Conservation (phyloP, 2,797 vertebrate species). For the Bufotes viridis region DNA sequence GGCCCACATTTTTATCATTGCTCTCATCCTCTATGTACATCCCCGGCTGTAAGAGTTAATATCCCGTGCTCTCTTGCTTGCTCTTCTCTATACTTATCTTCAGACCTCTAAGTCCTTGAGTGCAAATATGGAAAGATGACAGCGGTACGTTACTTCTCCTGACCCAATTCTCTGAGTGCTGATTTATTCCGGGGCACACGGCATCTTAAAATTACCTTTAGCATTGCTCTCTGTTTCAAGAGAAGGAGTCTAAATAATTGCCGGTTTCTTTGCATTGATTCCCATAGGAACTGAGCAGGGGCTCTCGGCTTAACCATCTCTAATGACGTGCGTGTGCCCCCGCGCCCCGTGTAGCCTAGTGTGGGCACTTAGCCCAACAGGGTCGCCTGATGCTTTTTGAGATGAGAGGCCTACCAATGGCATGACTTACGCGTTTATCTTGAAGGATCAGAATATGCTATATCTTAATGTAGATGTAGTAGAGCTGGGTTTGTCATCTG, state of each 20-base stretch:
- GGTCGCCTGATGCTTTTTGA: background rate
- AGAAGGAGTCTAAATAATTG: background rate
- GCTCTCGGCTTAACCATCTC: background rate
- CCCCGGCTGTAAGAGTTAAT: background rate
- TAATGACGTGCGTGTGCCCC: background rate
- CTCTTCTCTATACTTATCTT: background rate
- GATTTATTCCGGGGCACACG: background rate
- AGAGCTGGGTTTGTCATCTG: background rate
- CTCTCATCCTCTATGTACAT: background rate
- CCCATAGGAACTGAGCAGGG: background rate
- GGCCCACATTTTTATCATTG: background rate
- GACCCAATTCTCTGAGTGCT: background rate
- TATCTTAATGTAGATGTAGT: background rate
- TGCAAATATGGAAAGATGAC: background rate
- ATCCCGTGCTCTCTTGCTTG: background rate
- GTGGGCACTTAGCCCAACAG: background rate
- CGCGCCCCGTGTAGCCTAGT: background rate
- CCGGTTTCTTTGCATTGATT: background rate
- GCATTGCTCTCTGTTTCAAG: background rate
- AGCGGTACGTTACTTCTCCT: background rate
- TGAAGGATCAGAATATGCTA: background rate
- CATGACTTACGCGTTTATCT: background rate
- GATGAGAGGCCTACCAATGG: no score
- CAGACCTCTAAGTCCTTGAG: background rate
- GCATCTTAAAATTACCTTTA: background rate